phyloP scores from a whole-genome alignment of 2,113 vertebrate genomes.

The Gopherus evgoodei region DNA sequence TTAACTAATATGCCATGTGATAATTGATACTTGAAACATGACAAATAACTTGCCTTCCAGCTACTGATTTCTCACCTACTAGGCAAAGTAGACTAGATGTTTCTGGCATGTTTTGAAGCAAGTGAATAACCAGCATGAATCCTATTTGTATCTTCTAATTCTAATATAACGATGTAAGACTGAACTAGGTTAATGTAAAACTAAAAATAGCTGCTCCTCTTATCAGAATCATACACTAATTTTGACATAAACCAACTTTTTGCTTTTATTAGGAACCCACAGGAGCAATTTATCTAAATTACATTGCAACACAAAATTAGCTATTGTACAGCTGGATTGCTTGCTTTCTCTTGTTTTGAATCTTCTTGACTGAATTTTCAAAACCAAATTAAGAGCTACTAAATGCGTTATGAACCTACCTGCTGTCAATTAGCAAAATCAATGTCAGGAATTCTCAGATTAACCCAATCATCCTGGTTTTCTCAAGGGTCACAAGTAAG shows the following conservation, averaged over 20 bases:
- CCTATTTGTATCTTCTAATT: slow-evolving; percentile 10
- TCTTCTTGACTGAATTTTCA: not conserved
- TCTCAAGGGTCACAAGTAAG: not conserved
- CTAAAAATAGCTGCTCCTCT: slow-evolving; percentile 65
- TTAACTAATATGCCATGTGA: rapidly evolving
- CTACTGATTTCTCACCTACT: not conserved
- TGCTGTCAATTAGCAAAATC: not conserved
- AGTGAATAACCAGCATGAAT: not conserved
- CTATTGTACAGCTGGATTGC: not conserved
- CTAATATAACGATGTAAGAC: slow-evolving; percentile 53
- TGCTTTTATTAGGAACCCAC: slow-evolving; percentile 60
- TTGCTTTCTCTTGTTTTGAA: not conserved
- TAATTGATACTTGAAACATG: not conserved
- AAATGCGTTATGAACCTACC: rapidly evolving
- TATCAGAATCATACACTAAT: slow-evolving; percentile 55
- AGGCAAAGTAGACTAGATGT: not conserved
- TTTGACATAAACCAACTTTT: slow-evolving; percentile 60
- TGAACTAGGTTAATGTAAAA: slow-evolving; percentile 32
- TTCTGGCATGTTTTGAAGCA: not conserved
- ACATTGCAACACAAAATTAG: slow-evolving; percentile 16
- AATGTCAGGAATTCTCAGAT: rapidly evolving
- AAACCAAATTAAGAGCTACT: not conserved
- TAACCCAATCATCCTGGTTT: not conserved
- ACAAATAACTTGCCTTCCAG: not conserved
- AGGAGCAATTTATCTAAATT: slow-evolving; percentile 63